Base-by-base conservation (phyloP, 2,888 invertebrate species). In the Galerucella nymphaeae region DNA sequence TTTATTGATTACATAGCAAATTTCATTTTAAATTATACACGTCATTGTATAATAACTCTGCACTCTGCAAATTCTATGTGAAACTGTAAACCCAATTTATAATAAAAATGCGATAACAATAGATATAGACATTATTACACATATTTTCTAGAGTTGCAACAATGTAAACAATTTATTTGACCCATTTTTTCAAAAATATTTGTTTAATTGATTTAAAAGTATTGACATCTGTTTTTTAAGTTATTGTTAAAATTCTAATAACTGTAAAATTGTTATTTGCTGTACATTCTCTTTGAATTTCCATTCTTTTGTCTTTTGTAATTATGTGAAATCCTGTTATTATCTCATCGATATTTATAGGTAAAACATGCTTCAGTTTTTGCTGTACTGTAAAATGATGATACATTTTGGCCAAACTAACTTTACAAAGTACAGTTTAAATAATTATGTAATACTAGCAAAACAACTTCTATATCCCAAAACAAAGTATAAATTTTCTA, bases 21-120 rank as follows among this genome's bases (percentile, higher is more conserved):
- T 41, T 66, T 66, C 57, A 20, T 16, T 1, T 55, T 66, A 16
- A 20, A 18, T n/a, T 58, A 38, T 66, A 66, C 66, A 66, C 66
- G 66, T 66, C 66, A 66, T 66, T 57, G 53, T 38, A 13, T 57
- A 55, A 66, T 55, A 45, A 57, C 38, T 38, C 14, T 41, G 13
- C 16, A 65, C 48, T 45, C 50, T 10, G 64, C 30, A 65, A 8
- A 53, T 53, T 65, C n/a, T 53, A 57, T 23, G 14, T 50, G 13
- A 23, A 64, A 50, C 8, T n/a, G 16, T 64, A 14, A 30, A 64
- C 10, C 50, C 50, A 14, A 14, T 23, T 50, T n/a, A 30, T 14
- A 48, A 23, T 16, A 30, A 50, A 23, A 64, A n/a, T 30, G 18
- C 50, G 64, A 50, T 64, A 64, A 64, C 61, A 61, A 3, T 63